A percentile compares a stretch with the other conserved stretches of the same genome.
Conservation (phyloP, 1,140 invertebrate genomes). For the Eupeodes corollae region DNA sequence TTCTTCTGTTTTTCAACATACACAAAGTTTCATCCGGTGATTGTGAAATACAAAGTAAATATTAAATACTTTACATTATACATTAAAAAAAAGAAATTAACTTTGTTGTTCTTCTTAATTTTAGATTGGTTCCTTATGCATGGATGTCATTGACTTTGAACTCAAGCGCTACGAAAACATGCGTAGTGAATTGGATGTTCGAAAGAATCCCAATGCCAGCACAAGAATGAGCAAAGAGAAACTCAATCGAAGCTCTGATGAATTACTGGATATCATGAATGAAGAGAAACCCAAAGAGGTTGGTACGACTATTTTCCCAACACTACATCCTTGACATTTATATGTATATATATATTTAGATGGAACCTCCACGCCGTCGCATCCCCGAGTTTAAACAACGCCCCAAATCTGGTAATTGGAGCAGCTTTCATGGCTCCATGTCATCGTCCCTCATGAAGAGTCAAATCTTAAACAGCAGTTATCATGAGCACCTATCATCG, state of each 20-base stretch:
- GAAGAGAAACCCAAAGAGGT: conserved; percentile 36
- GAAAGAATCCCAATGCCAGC: conserved; percentile 38
- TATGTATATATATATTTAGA: conserved; percentile 22
- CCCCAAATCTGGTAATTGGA: conserved; percentile 55
- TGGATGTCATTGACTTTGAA: conserved; percentile 94
- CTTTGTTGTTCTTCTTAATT: conserved; percentile 39
- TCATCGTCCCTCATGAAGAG: conserved; percentile 33
- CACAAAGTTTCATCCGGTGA: conserved; percentile 85
- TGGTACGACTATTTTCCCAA: background rate
- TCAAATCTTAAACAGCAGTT: conserved; percentile 46
- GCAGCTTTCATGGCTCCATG: conserved; percentile 40
- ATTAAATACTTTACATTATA: background rate
- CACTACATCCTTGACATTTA: background rate
- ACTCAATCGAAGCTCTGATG: conserved; percentile 29
- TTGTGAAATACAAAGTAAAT: conserved; percentile 75
- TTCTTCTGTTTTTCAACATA: conserved; percentile 98
- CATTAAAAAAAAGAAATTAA: conserved; percentile 25
- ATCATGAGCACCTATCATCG: conserved; percentile 48
- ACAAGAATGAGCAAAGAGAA: conserved; percentile 32
- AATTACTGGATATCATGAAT: conserved; percentile 35
- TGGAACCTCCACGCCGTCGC: conserved; percentile 50
- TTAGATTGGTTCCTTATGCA: conserved; percentile 85
- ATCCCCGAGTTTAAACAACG: conserved; percentile 54
- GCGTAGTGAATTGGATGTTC: conserved; percentile 76
- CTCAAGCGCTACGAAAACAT: conserved; percentile 85